Conservation (phyloP, 2,113 vertebrate species). For the Porphyrio hochstetteri region DNA sequence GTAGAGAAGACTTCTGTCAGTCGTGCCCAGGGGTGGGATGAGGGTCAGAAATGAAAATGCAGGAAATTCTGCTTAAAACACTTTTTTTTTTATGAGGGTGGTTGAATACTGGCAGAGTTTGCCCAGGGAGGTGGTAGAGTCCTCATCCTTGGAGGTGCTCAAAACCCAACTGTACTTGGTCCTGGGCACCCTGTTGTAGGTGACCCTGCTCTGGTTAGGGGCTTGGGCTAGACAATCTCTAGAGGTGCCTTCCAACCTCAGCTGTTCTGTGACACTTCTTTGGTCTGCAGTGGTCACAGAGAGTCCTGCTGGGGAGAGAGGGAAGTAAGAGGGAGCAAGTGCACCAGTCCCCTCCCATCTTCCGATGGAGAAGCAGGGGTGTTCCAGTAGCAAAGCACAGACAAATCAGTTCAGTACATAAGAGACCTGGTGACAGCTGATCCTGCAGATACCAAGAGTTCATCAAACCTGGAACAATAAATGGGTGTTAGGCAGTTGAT, state of each 20-base stretch:
- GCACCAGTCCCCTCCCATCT: not conserved
- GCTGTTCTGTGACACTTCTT: not conserved
- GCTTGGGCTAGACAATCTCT: too few species aligned
- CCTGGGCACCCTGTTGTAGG: not conserved
- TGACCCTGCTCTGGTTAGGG: not conserved
- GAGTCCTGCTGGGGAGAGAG: not conserved
- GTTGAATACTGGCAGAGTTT: not conserved
- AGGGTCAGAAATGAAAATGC: not conserved
- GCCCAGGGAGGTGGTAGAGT: not conserved
- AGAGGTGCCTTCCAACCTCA: too few species aligned
- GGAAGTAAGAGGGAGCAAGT: not conserved
- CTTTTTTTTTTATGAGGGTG: not conserved
- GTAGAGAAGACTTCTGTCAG: not conserved
- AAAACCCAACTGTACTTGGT: not conserved
- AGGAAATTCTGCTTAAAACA: not conserved
- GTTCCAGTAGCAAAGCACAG: not conserved
- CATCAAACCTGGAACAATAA: not conserved
- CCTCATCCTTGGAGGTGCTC: not conserved
- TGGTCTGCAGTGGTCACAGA: not conserved
- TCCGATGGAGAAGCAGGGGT: not conserved
- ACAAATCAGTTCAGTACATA: not conserved
- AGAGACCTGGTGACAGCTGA: not conserved
- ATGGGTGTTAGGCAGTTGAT: not conserved
- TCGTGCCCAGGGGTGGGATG: not conserved
- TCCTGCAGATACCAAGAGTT: not conserved